Evolutionary conservation across 2,113 vertebrate species (phyloP), one percentile per base, ranked within the genome.

Genomic region (Cryptomyrus ogoouensis): DNA sequence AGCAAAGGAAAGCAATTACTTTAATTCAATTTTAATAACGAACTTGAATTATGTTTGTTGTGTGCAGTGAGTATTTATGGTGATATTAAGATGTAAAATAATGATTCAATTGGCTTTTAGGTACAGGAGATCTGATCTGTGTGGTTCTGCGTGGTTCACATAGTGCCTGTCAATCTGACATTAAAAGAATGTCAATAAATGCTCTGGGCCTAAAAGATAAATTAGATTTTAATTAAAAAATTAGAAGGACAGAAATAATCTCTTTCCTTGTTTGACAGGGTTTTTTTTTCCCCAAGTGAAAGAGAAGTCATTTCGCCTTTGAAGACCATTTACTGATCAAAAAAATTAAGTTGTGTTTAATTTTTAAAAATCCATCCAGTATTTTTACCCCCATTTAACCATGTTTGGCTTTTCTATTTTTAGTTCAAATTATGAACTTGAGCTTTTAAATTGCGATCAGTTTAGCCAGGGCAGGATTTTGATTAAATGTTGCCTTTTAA

Each of bases 211-310:
- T 58, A 66, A 88, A 88, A 44, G 53, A 50, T 39, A 87, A 88
- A 88, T 58, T 62, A 62, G 35, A 88, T 88, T 88, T 62, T 44
- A 88, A 88, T 88, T 88, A 44, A 88, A 62, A 62, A 58, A 88
- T 27, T 62, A 88, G 83, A 58, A n/a, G 42, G 53, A 88, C 53
- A 88, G 85, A 58, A 88, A 58, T 56, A 88, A 62, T 62, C 53
- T 44, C 35, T 10, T 19, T 31, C 35, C 53, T 44, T 88, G 31
- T 88, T 62, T 39, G 39, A 58, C 87, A 62, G 85, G 27, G 53
- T 86, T 88, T 58, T 58, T 58, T 58, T 58, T 88, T 88, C 58
- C 5, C 13, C n/a, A 88, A 56, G 15, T 5, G 87, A 15, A 27
- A 88, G 15, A 31, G 53, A 88, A 88, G 52, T 44, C 52, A 62